These are phyloP conservation scores for Stratiolaelaps scimitus DNA, from an alignment of 1,140 invertebrate genomes.

Conservation along the genomic window DNA sequence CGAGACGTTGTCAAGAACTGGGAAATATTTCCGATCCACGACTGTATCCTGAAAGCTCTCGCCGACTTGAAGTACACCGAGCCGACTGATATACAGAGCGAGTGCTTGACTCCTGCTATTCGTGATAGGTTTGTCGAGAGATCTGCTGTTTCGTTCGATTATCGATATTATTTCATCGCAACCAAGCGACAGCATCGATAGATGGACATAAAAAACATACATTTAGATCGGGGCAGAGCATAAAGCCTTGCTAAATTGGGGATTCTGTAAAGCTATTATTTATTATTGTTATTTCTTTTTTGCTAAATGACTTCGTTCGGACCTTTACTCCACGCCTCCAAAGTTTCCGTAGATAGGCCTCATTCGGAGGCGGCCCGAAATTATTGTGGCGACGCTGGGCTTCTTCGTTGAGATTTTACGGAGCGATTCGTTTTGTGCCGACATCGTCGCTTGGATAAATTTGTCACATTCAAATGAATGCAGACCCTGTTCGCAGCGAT, in stretches of 20 bases:
- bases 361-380: constrained; percentile 65
- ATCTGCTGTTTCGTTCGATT: neutral
- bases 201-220: too few species aligned
- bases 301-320: too few species aligned
- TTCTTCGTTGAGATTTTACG: constrained; percentile 81
- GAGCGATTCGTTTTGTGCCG: constrained; percentile 48
- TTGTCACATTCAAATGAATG: too few species aligned
- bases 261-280: too few species aligned
- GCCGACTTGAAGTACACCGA: constrained; percentile 57
- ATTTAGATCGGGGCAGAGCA: too few species aligned
- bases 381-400: constrained; percentile 90
- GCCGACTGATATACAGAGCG: constrained; percentile 68
- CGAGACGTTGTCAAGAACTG: constrained; percentile 45
- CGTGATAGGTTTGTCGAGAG: constrained; percentile 45
- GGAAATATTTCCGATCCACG: constrained; percentile 55
- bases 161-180: too few species aligned
- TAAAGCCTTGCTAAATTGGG: too few species aligned
- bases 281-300: too few species aligned
- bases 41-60: constrained; percentile 57
- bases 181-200: too few species aligned
- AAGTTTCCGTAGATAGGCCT: constrained; percentile 78
- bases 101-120: constrained; percentile 69
- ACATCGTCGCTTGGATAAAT: too few species aligned
- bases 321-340: too few species aligned
- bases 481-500: too few species aligned